Percentiles rank a stretch among this genome's conserved stretches.
Conservation (phyloP, 2,113 vertebrate genomes). For the Rissa tridactyla region DNA sequence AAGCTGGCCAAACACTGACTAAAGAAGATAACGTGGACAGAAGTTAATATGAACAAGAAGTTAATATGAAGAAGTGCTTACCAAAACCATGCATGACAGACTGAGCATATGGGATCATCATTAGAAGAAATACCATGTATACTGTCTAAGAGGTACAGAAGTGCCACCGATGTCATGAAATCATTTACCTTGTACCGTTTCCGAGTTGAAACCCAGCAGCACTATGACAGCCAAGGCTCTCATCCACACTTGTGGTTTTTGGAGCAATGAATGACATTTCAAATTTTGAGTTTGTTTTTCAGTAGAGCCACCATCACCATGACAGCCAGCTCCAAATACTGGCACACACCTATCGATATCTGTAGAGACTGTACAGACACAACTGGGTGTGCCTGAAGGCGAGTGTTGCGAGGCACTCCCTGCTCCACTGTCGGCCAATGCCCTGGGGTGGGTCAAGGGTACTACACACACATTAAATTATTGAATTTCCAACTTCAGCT, state of each 20-base stretch:
- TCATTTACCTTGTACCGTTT: not conserved
- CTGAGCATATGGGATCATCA: not conserved
- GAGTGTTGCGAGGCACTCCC: not conserved
- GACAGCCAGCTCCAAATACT: not conserved
- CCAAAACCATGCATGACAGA: not conserved
- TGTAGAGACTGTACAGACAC: not conserved
- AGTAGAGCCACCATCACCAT: not conserved
- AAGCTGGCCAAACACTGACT: not conserved
- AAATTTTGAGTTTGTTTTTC: not conserved
- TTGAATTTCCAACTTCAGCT: not conserved
- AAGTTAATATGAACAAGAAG: not conserved
- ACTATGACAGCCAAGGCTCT: not conserved
- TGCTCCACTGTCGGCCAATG: not conserved
- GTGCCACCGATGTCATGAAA: not conserved
- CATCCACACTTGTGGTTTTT: not conserved
- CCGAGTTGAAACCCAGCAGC: not conserved
- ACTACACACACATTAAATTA: not conserved
- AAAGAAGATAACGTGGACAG: not conserved
- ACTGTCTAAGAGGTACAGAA: not conserved
- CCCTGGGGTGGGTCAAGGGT: not conserved
- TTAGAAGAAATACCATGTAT: not conserved
- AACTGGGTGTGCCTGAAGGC: accelerated
- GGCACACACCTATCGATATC: not conserved
- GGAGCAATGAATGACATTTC: not conserved
- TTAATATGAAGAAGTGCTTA: not conserved